Evolutionary conservation across 2,797 vertebrate genomes (phyloP).

Genomic region (Sylvia borin): DNA sequence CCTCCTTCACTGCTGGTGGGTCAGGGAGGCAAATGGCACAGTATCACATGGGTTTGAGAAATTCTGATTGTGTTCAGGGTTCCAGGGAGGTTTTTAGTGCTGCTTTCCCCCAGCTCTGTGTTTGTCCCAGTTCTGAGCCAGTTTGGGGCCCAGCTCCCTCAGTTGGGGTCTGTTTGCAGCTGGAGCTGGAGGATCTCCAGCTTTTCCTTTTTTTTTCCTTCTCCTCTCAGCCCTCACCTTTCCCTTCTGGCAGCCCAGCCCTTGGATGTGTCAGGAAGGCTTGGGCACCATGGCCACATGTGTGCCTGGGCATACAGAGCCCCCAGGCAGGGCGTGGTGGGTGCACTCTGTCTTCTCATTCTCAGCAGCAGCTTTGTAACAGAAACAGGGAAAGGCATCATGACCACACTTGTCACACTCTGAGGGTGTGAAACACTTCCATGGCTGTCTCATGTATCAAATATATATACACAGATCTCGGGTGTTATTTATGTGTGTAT

Average conservation of each 20-base stretch:
- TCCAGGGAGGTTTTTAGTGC: not conserved
- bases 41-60: accelerated
- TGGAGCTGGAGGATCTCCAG: not conserved
- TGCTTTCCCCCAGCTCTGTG: not conserved
- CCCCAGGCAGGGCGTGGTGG: accelerated
- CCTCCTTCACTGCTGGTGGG: not conserved
- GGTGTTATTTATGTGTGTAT: not conserved
- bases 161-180: not conserved
- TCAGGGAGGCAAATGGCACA: not conserved
- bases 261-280: not conserved
- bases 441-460: not conserved
- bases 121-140: not conserved
- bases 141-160: not conserved
- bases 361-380: not conserved
- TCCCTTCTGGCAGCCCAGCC: not conserved
- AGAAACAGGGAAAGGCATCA: not conserved
- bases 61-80: not conserved
- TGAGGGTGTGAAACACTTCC: not conserved
- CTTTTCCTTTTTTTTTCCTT: not conserved
- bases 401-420: not conserved
- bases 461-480: not conserved
- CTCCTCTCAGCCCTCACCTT: not conserved
- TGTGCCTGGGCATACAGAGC: not conserved
- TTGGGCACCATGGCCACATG: not conserved
- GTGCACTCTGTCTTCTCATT: accelerated